Percentiles rank a stretch among this genome's conserved stretches.
Conservation (phyloP, 2,113 vertebrate genomes). For the Tangachromis dhanisi region DNA sequence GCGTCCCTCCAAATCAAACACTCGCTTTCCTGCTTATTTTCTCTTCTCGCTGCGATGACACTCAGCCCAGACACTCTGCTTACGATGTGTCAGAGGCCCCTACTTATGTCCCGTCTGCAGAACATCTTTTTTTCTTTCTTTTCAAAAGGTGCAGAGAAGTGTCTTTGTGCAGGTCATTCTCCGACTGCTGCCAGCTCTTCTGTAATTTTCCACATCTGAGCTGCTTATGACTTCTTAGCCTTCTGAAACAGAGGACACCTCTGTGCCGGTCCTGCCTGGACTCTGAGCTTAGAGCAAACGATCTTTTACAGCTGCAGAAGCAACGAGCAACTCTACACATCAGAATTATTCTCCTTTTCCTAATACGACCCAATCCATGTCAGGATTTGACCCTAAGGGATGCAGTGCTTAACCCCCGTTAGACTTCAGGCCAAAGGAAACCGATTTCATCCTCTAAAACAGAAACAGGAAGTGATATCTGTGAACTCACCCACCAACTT, state of each 20-base stretch:
- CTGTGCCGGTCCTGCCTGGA: neutral
- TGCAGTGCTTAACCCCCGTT: neutral
- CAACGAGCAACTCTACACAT: neutral
- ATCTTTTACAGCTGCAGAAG: neutral
- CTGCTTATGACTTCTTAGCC: neutral
- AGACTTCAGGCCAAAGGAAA: neutral
- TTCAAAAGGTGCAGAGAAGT: conserved; percentile 17
- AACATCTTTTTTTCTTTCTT: neutral
- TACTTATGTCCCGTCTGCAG: neutral
- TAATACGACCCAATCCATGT: neutral
- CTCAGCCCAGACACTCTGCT: neutral
- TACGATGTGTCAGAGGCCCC: neutral
- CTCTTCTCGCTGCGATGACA: neutral
- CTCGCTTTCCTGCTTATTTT: neutral
- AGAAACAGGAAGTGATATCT: neutral
- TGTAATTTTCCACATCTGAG: conserved; percentile 57
- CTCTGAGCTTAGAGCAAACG: neutral
- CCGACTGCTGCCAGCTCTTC: conserved; percentile 4
- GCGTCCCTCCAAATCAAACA: conserved; percentile 54
- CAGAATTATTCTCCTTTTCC: neutral
- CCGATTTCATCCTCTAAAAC: neutral
- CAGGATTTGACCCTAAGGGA: neutral
- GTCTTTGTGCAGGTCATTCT: conserved; percentile 37
- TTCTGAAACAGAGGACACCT: neutral
- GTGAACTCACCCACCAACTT: neutral